Percentiles rank a stretch among this genome's conserved stretches.
phyloP scores from a whole-genome alignment of 2,113 vertebrate species.

The Pleuronectes platessa region DNA sequence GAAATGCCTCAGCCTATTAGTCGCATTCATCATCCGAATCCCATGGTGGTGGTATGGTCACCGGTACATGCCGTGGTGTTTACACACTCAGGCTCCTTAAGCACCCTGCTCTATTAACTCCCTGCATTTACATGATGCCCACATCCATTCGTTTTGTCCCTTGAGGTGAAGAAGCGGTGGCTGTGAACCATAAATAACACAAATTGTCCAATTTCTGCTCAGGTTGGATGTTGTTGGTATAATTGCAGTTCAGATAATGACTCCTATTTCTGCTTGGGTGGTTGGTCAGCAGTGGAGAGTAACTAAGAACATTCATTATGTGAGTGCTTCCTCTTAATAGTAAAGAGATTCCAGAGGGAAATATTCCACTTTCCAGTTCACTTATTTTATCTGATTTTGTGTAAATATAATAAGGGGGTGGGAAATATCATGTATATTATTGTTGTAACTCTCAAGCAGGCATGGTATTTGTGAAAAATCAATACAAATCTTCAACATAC shows the following conservation, averaged over 20 bases:
- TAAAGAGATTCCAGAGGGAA: not conserved
- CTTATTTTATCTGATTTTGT: not conserved
- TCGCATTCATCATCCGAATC: constrained; percentile 64
- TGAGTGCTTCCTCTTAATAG: constrained; percentile 1
- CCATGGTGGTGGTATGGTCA: constrained; percentile 45
- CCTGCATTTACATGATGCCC: constrained; percentile 54
- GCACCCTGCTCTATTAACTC: constrained; percentile 51
- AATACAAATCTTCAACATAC: too few species aligned
- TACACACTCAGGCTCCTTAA: constrained; percentile 47
- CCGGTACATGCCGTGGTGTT: constrained; percentile 49
- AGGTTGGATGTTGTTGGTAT: constrained; percentile 40
- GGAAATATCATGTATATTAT: not conserved
- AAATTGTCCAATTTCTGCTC: constrained; percentile 56
- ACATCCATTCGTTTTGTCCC: constrained; percentile 36
- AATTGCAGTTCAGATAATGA: constrained; percentile 58
- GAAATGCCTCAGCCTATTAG: constrained; percentile 49
- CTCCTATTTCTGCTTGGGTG: constrained; percentile 25
- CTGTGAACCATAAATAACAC: constrained; percentile 59
- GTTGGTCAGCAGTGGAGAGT: constrained; percentile 24
- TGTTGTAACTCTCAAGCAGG: not conserved
- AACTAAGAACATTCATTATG: constrained; percentile 2
- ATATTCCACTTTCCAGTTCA: not conserved
- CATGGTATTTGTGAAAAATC: not conserved
- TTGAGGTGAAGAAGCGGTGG: constrained; percentile 20
- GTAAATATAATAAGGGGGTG: too few species aligned